Evolutionary conservation across 2,888 invertebrate species (phyloP).

Genomic region (Hyppa rectilinea): DNA sequence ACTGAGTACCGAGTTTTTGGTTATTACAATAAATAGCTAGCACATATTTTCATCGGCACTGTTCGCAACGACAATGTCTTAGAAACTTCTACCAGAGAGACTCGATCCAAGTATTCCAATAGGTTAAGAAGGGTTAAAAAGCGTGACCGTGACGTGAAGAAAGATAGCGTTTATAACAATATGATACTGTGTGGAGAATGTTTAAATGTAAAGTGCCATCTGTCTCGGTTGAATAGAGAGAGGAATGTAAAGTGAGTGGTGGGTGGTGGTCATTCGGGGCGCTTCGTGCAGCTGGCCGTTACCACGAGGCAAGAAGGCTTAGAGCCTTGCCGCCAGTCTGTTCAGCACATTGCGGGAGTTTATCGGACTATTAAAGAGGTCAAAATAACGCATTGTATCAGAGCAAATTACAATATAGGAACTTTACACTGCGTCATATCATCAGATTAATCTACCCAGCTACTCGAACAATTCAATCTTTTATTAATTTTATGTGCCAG

Average conservation of each 20-base stretch:
- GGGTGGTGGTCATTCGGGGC: slow-evolving; percentile 1
- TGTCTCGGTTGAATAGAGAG: slow-evolving; percentile 10
- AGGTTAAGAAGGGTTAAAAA: slow-evolving; percentile 1
- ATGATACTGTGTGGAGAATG: slow-evolving; percentile 29
- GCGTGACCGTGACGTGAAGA: slow-evolving; percentile 14
- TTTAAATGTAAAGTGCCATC: slow-evolving; percentile 22
- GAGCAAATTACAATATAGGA: not conserved
- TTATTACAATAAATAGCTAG: not conserved
- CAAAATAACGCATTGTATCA: not conserved
- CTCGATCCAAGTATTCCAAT: not conserved
- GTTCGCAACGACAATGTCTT: too few relatives aligned
- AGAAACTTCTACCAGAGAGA: too few relatives aligned
- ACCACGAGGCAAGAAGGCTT: not conserved
- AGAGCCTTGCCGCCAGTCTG: not conserved
- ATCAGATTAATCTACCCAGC: not conserved
- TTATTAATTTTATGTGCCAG: too few relatives aligned
- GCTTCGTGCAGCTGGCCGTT: slow-evolving; percentile 8
- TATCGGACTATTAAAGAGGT: not conserved
- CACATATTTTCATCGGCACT: not conserved
- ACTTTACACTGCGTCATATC: not conserved
- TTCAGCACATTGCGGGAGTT: not conserved
- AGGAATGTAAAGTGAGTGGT: slow-evolving; percentile 5
- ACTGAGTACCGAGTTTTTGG: not conserved
- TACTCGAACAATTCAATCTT: not conserved
- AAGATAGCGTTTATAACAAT: slow-evolving; percentile 2